Evolutionary conservation across 2,888 invertebrate genomes (phyloP).

Genomic region (Lithosia quadra): DNA sequence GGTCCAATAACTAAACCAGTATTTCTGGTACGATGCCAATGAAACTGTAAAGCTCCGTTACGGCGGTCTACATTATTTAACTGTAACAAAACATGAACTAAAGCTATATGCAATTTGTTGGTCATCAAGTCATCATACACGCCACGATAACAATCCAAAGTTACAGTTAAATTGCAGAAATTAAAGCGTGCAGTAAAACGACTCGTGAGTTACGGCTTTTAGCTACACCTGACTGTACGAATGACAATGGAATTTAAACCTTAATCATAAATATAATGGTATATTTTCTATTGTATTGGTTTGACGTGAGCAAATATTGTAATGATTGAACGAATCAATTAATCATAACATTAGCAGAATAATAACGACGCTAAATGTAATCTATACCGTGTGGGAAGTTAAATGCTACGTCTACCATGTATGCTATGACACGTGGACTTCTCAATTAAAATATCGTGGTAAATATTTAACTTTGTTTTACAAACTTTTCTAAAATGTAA

Average conservation of each 20-base stretch:
- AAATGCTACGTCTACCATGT: constrained; percentile 36
- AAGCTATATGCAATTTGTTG: constrained; percentile 22
- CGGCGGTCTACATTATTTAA: constrained; percentile 17
- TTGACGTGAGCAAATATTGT: constrained; percentile 35
- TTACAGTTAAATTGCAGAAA: constrained; percentile 42
- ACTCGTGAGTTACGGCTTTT: constrained; percentile 37
- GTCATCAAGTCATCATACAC: constrained; percentile 34
- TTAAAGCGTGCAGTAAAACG: constrained; percentile 37
- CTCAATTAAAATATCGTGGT: neutral
- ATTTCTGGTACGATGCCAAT: constrained; percentile 13
- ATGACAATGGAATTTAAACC: neutral
- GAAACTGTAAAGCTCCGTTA: constrained; percentile 20
- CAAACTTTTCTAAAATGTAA: too few relatives aligned
- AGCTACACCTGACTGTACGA: constrained; percentile 26
- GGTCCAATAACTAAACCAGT: constrained; percentile 2
- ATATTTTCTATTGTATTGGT: constrained; percentile 15
- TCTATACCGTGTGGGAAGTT: constrained; percentile 54
- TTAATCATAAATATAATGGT: neutral
- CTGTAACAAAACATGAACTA: constrained; percentile 19
- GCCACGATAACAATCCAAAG: constrained; percentile 24
- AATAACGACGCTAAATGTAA: constrained; percentile 54
- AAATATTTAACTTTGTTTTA: too few relatives aligned
- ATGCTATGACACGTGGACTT: constrained; percentile 19
- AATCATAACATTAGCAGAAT: constrained; percentile 57
- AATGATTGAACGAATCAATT: constrained; percentile 54